Evolutionary conservation across 2,113 vertebrate species (phyloP).

Genomic region (Bagarius yarrelli): DNA sequence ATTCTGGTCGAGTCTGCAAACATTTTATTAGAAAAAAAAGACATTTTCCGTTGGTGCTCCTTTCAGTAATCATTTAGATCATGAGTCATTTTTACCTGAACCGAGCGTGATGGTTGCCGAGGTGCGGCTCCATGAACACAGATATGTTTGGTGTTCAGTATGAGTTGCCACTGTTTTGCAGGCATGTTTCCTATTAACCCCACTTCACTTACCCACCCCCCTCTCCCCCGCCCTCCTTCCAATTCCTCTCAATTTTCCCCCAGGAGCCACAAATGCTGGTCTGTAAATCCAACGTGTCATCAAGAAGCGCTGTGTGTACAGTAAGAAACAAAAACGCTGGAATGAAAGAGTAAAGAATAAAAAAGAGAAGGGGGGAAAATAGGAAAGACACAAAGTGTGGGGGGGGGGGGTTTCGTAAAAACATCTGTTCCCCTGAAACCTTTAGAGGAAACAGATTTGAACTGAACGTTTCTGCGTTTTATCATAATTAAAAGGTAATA

Average conservation of each 20-base stretch:
- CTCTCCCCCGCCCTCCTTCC: not conserved
- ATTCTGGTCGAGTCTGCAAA: not conserved
- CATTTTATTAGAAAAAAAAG: not conserved
- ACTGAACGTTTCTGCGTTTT: slow-evolving; percentile 39
- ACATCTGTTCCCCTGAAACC: slow-evolving; percentile 48
- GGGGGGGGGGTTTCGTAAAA: slow-evolving; percentile 19
- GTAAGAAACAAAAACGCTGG: slow-evolving; percentile 46
- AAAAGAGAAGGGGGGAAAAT: not conserved
- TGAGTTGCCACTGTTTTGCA: slow-evolving; percentile 35
- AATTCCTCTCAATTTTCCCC: slow-evolving; percentile 59
- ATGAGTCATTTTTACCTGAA: slow-evolving; percentile 16
- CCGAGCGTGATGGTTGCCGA: not conserved
- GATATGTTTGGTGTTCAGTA: slow-evolving; percentile 33
- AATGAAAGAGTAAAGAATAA: slow-evolving; percentile 20
- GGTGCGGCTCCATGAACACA: not conserved
- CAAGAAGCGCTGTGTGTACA: slow-evolving; percentile 60
- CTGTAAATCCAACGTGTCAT: slow-evolving; percentile 63
- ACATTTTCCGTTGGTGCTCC: not conserved
- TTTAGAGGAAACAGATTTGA: slow-evolving; percentile 44
- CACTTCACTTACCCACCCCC: not conserved
- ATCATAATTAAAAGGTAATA: slow-evolving; percentile 47
- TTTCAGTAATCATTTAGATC: slow-evolving; percentile 7
- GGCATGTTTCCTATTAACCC: slow-evolving; percentile 70
- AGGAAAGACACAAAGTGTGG: slow-evolving; percentile 9
- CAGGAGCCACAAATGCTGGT: slow-evolving; percentile 55